These are phyloP conservation scores for Lithodes maja DNA, from an alignment of 2,888 invertebrate species.

Conservation along the genomic window DNA sequence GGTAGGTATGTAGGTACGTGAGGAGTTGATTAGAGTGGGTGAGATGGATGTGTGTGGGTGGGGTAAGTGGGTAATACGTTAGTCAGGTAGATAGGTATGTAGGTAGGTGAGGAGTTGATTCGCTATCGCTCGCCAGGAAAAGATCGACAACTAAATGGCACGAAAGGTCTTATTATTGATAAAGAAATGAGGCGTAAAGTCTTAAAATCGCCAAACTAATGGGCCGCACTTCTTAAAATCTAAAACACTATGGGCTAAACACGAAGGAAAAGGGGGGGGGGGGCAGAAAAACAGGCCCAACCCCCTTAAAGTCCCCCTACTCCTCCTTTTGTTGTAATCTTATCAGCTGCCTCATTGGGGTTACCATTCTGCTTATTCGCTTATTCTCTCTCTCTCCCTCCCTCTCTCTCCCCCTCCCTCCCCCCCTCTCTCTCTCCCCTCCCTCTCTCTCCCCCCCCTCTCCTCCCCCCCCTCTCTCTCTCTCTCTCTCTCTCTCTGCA, in stretches of 20 bases:
- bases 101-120: neutral
- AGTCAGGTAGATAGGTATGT: neutral
- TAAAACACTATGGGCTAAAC: neutral
- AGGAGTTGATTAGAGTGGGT: neutral
- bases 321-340: neutral
- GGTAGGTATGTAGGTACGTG: neutral
- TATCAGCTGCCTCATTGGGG: too few species aligned
- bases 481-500: slow-evolving; percentile 28
- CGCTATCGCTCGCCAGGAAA: neutral
- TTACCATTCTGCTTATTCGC: neutral
- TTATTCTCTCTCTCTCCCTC: slow-evolving; percentile 15
- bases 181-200: too few species aligned
- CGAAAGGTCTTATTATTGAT: too few species aligned
- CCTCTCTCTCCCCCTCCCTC: neutral
- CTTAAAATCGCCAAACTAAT: too few species aligned
- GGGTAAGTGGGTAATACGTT: neutral
- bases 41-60: neutral
- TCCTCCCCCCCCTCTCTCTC: slow-evolving; percentile 32
- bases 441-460: slow-evolving; percentile 15
- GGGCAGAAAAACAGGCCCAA: neutral
- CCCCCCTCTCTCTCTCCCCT: slow-evolving; percentile 24
- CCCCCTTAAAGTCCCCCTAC: neutral
- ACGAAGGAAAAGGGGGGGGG: neutral
- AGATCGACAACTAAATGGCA: too few species aligned
- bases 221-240: neutral